Percentiles rank a stretch among this genome's conserved stretches.
These are phyloP conservation scores for Apogon hyalosoma DNA, from an alignment of 2,797 vertebrate genomes.

Conservation along the genomic window DNA sequence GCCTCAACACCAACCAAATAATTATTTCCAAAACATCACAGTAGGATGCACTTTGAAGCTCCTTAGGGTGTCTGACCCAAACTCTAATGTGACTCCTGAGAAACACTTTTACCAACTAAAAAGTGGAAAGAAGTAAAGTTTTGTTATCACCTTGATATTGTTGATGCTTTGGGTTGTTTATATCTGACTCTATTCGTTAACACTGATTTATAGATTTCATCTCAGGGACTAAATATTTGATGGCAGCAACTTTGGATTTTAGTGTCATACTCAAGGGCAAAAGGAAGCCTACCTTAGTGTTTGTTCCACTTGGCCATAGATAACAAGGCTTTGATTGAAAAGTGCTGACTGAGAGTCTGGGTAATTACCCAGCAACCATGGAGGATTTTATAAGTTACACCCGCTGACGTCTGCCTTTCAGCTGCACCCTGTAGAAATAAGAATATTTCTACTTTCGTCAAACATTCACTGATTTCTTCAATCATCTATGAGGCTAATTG, in stretches of 20 bases:
- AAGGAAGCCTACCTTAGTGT: conserved; percentile 62
- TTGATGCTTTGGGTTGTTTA: conserved; percentile 23
- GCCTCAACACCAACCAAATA: conserved; percentile 24
- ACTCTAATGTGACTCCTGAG: conserved; percentile 1
- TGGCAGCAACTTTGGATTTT: conserved; percentile 45
- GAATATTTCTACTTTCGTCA: conserved; percentile 43
- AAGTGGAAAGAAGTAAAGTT: conserved; percentile 17
- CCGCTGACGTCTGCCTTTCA: conserved; percentile 69
- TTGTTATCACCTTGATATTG: conserved; percentile 12
- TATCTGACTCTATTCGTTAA: conserved; percentile 40
- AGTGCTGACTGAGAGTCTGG: conserved; percentile 82
- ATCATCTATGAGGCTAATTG: conserved; percentile 11
- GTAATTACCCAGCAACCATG: conserved; percentile 78
- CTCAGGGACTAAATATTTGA: conserved; percentile 56
- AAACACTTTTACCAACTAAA: conserved; percentile 9
- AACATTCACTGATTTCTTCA: conserved; percentile 16
- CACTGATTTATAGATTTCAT: conserved; percentile 56
- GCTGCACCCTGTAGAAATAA: conserved; percentile 32
- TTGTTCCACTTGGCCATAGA: conserved; percentile 72
- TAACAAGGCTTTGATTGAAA: conserved; percentile 81
- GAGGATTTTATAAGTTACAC: conserved; percentile 78
- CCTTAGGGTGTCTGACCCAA: conserved; percentile 4
- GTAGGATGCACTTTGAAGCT: conserved; percentile 5
- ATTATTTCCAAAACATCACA: conserved; percentile 22
- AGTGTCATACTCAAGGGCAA: conserved; percentile 55